A percentile compares a stretch with the other conserved stretches of the same genome.
These are phyloP conservation scores for Anastatus disparis DNA, from an alignment of 1,140 invertebrate genomes.

Conservation along the genomic window DNA sequence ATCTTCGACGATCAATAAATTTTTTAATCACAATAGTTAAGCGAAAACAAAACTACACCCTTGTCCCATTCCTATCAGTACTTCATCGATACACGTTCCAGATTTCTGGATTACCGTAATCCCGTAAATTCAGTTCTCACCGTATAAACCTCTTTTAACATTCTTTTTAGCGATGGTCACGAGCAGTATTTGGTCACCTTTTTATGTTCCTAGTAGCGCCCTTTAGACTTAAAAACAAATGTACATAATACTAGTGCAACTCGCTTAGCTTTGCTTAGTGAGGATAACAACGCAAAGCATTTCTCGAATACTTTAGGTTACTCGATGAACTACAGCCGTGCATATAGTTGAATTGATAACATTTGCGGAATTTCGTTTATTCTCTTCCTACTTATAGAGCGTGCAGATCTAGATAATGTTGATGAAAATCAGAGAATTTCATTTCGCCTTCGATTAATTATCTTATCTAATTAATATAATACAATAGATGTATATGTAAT, in stretches of 20 bases:
- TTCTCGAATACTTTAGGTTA: conserved; percentile 46
- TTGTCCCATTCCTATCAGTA: not conserved
- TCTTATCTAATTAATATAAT: no score
- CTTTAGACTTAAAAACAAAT: no score
- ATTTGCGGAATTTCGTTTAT: conserved; percentile 44
- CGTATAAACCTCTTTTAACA: not conserved
- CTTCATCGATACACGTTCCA: not conserved
- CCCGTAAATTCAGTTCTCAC: not conserved
- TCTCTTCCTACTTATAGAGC: no score
- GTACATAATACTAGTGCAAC: conserved; percentile 38
- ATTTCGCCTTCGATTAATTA: no score
- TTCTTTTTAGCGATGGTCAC: not conserved
- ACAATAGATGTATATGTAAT: no score
- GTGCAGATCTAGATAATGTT: no score
- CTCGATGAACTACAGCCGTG: conserved; percentile 43
- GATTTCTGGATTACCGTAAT: not conserved
- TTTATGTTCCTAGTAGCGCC: no score
- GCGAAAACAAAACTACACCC: not conserved
- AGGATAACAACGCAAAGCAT: conserved; percentile 47
- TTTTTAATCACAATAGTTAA: no score
- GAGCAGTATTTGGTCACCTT: not conserved
- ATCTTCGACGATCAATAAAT: no score
- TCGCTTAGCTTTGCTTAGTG: not conserved
- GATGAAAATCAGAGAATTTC: no score
- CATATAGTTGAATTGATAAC: conserved; percentile 45